Base-by-base conservation (phyloP, 2,113 vertebrate species). In the Brienomyrus longianalis region DNA sequence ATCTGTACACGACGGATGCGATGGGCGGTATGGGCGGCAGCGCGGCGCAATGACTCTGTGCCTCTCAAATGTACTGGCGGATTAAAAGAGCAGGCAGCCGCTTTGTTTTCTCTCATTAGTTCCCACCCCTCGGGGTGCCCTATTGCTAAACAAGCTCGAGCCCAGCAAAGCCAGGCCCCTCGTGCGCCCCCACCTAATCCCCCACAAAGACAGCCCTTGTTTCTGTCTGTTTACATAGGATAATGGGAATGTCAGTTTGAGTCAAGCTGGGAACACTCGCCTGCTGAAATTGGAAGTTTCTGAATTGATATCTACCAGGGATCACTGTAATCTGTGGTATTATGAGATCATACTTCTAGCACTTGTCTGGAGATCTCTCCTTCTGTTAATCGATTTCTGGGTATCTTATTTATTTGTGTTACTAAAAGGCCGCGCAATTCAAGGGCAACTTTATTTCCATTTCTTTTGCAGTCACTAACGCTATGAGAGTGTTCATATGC, bases 21-120 rank as follows among this genome's bases (percentile, higher is more conserved):
- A 54, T 27, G 15, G 27, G 27, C 5, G 27, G 47, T 51, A 51
- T 9, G n/a, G 50, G 88, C 7, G 21, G 27, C 3, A 7, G 6
- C 1, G 27, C 47, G 50, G 70, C 35, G 39, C 39, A 77, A 77
- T 39, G 70, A 50, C 45, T 23, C 31, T 85, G 39, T 52, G 89
- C 86, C 35, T 90, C 85, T 86, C 80, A 77, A 88, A 90, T 89
- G 85, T 70, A 80, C 88, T 52, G 43, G n/a, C 52, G 88, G 87
- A 86, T 91, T 91, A 91, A 90, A 91, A 91, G 89, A 87, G 89
- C 89, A 90, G 90, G 52, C 87, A 90, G 88, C 39, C 56, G 59
- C 45, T 90, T 88, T 91, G 86, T 90, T 92, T 87, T 77, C 86
- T 89, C 88, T 92, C 91, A 90, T 92, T 92, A 91, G 88, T 84